phyloP scores from a whole-genome alignment of 1,140 invertebrate species.

The Xylocopa sonorina region DNA sequence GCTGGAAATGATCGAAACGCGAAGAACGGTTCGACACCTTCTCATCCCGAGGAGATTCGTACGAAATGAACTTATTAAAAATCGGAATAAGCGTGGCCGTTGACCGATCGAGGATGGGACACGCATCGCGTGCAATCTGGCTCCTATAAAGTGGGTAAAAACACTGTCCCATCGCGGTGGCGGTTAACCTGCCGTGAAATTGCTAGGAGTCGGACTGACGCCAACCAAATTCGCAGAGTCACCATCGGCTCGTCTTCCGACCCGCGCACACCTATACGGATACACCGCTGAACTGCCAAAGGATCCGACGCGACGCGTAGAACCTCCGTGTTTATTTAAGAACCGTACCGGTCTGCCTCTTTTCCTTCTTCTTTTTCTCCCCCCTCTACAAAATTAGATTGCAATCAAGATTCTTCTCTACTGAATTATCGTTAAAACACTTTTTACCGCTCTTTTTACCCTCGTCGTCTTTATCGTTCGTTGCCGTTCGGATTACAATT shows the following conservation, averaged over 20 bases:
- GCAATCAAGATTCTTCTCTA: constrained; percentile 48
- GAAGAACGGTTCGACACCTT: constrained; percentile 4
- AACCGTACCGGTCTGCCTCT: constrained; percentile 20
- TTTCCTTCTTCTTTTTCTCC: background rate
- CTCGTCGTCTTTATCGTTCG: background rate
- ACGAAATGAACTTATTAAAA: constrained; percentile 67
- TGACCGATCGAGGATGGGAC: constrained; percentile 53
- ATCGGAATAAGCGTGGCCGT: constrained; percentile 63
- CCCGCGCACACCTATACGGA: constrained; percentile 13
- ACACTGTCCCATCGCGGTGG: constrained; percentile 78
- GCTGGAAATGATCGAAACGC: background rate
- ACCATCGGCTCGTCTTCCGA: constrained; percentile 67
- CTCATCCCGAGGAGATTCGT: constrained; percentile 4
- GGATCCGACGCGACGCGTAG: constrained; percentile 45
- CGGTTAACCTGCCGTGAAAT: constrained; percentile 80
- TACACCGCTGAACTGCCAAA: constrained; percentile 27
- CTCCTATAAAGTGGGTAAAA: constrained; percentile 61
- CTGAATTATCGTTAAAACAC: constrained; percentile 37
- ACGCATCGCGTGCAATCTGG: constrained; percentile 64
- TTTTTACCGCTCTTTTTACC: constrained; percentile 12
- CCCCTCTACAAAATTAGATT: constrained; percentile 50
- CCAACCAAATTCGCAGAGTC: constrained; percentile 73
- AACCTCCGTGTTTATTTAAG: constrained; percentile 59
- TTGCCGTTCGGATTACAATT: background rate
- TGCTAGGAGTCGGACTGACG: constrained; percentile 78